Conservation (phyloP, 1,140 invertebrate species). For the Campoletis sonorensis region DNA sequence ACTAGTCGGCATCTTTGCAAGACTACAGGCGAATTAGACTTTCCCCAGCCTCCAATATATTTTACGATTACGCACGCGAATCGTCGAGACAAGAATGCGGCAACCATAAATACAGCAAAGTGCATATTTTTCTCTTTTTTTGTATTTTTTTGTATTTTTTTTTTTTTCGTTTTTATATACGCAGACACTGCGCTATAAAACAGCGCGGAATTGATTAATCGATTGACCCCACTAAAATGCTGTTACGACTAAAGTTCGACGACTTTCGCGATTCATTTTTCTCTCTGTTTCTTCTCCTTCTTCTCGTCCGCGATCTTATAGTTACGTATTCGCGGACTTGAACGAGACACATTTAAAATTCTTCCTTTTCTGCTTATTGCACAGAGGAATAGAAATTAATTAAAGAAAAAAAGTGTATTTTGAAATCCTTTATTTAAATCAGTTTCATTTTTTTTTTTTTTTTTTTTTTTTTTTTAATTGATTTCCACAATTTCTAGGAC, state of each 20-base stretch:
- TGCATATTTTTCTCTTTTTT: no score
- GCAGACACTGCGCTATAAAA: background rate
- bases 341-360: background rate
- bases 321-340: background rate
- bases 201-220: conserved; percentile 41
- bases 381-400: no score
- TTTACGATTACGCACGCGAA: conserved; percentile 14
- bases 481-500: no score
- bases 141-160: background rate
- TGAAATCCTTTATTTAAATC: background rate
- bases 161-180: background rate
- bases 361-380: background rate
- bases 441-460: no score
- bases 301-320: background rate
- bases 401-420: no score
- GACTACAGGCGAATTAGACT: conserved; percentile 25
- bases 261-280: background rate
- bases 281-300: background rate
- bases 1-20: conserved; percentile 1
- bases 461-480: no score
- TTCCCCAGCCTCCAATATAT: conserved; percentile 17
- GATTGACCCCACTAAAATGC: conserved; percentile 41
- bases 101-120: conserved; percentile 26
- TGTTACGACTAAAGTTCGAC: conserved; percentile 35
- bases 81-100: conserved; percentile 29